phyloP scores from a whole-genome alignment of 2,113 vertebrate species.

The Melanostigma gelatinosum region DNA sequence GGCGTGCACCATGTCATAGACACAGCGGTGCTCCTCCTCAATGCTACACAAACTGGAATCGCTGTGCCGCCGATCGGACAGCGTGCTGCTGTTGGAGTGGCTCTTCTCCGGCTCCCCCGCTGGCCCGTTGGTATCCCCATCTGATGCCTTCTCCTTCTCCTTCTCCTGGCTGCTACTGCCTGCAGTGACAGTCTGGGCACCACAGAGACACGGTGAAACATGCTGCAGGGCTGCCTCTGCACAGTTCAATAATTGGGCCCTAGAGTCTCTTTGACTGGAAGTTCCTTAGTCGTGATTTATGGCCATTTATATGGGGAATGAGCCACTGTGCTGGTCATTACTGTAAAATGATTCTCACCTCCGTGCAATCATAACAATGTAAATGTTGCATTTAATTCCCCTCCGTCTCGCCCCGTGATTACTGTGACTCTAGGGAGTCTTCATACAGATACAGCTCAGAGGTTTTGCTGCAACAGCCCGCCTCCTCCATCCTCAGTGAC shows the following conservation, averaged over 20 bases:
- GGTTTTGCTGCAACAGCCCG: background rate
- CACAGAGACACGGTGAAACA: conserved; percentile 13
- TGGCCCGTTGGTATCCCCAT: conserved; percentile 77
- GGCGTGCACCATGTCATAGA: conserved; percentile 95
- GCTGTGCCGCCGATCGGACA: conserved; percentile 91
- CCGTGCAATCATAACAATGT: background rate
- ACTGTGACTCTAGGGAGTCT: fast-evolving
- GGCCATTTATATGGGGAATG: background rate
- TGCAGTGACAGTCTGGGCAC: conserved; percentile 85
- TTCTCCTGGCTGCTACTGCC: conserved; percentile 85
- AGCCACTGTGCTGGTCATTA: background rate
- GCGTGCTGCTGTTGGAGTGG: conserved; percentile 92
- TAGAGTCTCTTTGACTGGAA: conserved; percentile 1
- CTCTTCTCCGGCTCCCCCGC: conserved; percentile 87
- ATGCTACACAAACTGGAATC: conserved; percentile 94
- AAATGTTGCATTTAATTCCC: background rate
- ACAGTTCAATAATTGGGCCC: background rate
- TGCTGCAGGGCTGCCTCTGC: background rate
- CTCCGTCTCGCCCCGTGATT: background rate
- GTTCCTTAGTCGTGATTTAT: conserved; percentile 1
- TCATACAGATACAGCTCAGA: background rate
- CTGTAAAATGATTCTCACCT: background rate
- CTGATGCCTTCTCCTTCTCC: conserved; percentile 84
- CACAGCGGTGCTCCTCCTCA: conserved; percentile 90
- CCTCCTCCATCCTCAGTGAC: background rate